Base-by-base conservation (phyloP, 1,140 invertebrate species). In the Magallana ariakensis region DNA sequence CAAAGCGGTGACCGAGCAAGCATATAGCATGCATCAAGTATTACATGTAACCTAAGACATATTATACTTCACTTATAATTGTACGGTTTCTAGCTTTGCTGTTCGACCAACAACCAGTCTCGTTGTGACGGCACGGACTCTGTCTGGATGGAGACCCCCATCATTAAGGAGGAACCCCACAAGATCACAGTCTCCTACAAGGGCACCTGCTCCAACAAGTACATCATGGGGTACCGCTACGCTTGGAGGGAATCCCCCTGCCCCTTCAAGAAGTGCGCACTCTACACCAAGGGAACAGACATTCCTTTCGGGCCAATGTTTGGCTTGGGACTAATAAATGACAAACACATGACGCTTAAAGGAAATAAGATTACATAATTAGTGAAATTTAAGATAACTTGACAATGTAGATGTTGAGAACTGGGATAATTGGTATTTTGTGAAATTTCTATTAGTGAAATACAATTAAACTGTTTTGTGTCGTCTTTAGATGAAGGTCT, bases 161-260 rank as follows among this genome's bases (percentile, higher is more conserved):
- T 93, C 26, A 87, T 80, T 56, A 62, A 83, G 19, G 75, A 88
- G 83, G 82, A 89, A 15, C 80, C 55, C 19, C 80, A 83, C 54
- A 84, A 33, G 16, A 91, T 93, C 10, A 92, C 85, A 10, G 9
- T 93, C 4, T 83, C 80, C 33, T 84, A 83, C 22, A 85, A 62
- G 6, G 85, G 66, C 5, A 89, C 87, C 8, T 88, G 90, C 55
- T 5, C 26, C 1, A 84, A 60, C 9, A 80, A 86, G 80, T 85
- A 83, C 22, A 75, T 91, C 0, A 87, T 88, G 55, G 92, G 92
- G 10, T n/a, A 93, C 1, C 91, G 94, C 10, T 94, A 94, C 87
- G 91, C 91, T n/a, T 94, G 94, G 94, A 81, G 89, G 22, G 91
- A 92, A 81, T 89, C 91, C 11, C 94, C 94, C 0, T 94, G 94